Conservation (phyloP, 2,888 invertebrate genomes). For the Ormia ochracea region DNA sequence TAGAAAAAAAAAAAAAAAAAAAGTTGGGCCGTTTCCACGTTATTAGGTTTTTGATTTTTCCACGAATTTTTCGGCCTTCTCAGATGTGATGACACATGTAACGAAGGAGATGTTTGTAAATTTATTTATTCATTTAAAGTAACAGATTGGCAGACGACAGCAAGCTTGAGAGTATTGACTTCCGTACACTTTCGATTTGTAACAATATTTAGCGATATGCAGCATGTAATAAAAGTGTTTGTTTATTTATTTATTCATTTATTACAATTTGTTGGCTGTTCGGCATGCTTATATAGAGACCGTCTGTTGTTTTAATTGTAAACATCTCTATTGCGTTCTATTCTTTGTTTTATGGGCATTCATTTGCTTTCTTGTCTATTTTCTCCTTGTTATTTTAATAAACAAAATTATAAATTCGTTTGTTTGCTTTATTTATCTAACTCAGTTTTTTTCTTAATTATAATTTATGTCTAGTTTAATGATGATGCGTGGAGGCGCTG, state of each 20-base stretch:
- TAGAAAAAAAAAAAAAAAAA: not conserved
- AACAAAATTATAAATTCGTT: not conserved
- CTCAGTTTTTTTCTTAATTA: not conserved
- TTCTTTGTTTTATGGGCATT: not conserved
- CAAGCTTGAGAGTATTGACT: too few species aligned
- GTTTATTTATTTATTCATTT: not conserved
- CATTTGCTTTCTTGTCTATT: not conserved
- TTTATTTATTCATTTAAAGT: too few species aligned
- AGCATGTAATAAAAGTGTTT: conserved; percentile 34
- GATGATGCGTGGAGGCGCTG: too few species aligned
- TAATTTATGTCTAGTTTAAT: too few species aligned
- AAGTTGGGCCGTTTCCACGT: too few species aligned
- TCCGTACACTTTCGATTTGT: too few species aligned
- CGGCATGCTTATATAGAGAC: conserved; percentile 8
- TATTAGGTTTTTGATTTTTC: not conserved
- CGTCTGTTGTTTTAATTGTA: conserved; percentile 15
- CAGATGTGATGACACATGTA: too few species aligned
- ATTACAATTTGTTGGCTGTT: conserved; percentile 1
- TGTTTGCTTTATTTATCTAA: not conserved
- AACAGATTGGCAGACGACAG: too few species aligned
- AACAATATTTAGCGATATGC: too few species aligned
- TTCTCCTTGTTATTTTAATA: not conserved
- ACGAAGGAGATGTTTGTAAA: too few species aligned
- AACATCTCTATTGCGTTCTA: conserved; percentile 15
- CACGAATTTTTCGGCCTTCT: not conserved